A percentile compares a stretch with the other conserved stretches of the same genome.
Evolutionary conservation across 1,140 invertebrate genomes (phyloP).

Genomic region (Lepidurus apus): DNA sequence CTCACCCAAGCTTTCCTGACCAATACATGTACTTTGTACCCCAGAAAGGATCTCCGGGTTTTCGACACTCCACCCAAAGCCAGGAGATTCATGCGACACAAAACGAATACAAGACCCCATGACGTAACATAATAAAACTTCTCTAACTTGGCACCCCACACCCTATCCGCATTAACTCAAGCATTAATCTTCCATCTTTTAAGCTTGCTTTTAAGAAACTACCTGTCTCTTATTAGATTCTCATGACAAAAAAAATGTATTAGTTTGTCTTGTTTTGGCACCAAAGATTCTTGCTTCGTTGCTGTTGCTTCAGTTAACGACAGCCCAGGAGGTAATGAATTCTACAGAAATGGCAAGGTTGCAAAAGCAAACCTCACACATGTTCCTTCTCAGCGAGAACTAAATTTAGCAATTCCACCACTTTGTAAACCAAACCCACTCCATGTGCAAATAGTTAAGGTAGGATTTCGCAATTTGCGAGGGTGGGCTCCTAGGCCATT

Average conservation of each 20-base stretch:
- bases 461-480: constrained; percentile 8
- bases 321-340: not conserved
- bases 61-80: constrained; percentile 7
- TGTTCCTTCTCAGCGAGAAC: not conserved
- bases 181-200: not conserved
- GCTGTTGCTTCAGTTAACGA: not conserved
- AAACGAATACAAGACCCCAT: constrained; percentile 18
- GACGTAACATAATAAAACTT: constrained; percentile 19
- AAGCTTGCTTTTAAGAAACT: not conserved
- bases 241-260: not conserved
- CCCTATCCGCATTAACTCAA: constrained; percentile 4
- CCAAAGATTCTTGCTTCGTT: not conserved
- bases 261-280: not conserved
- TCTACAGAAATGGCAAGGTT: not conserved
- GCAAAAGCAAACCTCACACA: not conserved
- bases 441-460: not conserved
- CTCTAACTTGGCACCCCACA: not conserved
- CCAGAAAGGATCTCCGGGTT: not conserved
- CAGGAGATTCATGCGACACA: constrained; percentile 1
- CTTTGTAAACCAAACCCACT: not conserved
- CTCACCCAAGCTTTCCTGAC: not conserved
- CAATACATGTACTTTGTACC: not conserved
- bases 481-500: not conserved
- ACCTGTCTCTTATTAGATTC: not conserved
- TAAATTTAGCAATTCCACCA: not conserved